Evolutionary conservation across 2,888 invertebrate species (phyloP).

Genomic region (Ectobius pallidus): DNA sequence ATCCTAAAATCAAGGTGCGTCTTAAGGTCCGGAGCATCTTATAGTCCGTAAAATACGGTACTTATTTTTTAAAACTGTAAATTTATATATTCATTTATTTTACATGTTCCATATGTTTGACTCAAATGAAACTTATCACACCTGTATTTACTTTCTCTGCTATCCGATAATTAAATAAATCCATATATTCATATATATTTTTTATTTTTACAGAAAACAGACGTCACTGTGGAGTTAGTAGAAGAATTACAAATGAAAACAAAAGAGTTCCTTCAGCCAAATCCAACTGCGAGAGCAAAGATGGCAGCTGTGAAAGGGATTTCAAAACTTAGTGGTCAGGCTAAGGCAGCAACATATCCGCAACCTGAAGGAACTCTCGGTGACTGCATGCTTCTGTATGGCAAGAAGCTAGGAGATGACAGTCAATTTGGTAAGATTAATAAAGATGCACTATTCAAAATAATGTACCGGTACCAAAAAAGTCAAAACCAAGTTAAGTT

Average conservation of each 20-base stretch:
- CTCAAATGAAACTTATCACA: too few species aligned
- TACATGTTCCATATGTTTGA: too few species aligned
- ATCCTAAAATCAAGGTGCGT: too few species aligned
- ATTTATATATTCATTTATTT: too few species aligned
- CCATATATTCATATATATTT: background rate
- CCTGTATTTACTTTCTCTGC: too few species aligned
- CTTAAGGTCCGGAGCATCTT: too few species aligned
- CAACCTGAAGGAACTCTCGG: conserved; percentile 98
- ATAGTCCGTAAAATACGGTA: too few species aligned
- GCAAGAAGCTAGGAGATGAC: conserved; percentile 94
- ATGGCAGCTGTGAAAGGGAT: conserved; percentile 96
- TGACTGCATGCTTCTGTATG: conserved; percentile 95
- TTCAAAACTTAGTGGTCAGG: conserved; percentile 95
- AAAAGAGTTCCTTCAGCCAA: conserved; percentile 98
- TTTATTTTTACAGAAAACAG: conserved; percentile 80
- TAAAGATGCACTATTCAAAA: too few species aligned
- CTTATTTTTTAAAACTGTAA: too few species aligned
- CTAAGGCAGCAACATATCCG: conserved; percentile 96
- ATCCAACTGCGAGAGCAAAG: conserved; percentile 93
- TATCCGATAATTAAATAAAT: too few species aligned
- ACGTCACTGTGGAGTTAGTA: conserved; percentile 95
- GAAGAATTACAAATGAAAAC: conserved; percentile 96
- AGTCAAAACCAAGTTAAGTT: too few species aligned
- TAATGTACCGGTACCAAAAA: too few species aligned
- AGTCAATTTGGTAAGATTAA: conserved; percentile 82